phyloP scores from a whole-genome alignment of 2,797 vertebrate genomes.

The Iguana delicatissima region DNA sequence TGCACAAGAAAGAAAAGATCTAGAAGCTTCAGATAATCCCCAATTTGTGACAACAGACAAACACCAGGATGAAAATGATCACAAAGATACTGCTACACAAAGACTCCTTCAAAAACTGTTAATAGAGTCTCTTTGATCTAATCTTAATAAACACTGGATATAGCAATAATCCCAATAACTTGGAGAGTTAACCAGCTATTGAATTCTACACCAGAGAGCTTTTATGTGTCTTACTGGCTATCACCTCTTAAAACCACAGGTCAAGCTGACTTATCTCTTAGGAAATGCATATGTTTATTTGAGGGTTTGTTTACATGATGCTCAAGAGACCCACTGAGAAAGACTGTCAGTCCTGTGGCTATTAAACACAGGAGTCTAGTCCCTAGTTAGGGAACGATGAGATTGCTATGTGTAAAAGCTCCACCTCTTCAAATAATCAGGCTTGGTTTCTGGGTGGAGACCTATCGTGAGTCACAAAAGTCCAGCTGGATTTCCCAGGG shows the following conservation, averaged over 20 bases:
- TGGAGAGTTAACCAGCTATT: no score
- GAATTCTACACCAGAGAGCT: no score
- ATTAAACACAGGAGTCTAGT: not conserved
- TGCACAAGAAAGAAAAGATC: not conserved
- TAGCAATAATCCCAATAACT: no score
- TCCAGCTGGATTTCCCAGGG: not conserved
- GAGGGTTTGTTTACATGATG: not conserved
- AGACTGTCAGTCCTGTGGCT: not conserved
- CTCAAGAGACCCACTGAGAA: not conserved
- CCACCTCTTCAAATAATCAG: slow-evolving; percentile 8
- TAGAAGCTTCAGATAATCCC: not conserved
- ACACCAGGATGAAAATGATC: not conserved
- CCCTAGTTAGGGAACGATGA: not conserved
- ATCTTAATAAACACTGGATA: no score
- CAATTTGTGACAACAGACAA: not conserved
- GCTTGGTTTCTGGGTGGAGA: slow-evolving; percentile 25
- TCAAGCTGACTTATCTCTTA: not conserved
- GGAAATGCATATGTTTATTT: not conserved
- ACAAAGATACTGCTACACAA: not conserved
- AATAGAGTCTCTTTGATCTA: no score
- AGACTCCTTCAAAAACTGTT: not conserved
- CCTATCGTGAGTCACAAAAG: not conserved
- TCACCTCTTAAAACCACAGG: not conserved
- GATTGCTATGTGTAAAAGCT: not conserved
- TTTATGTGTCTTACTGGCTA: not conserved